Base-by-base conservation (phyloP, 2,113 vertebrate genomes). In the Chamaea fasciata region DNA sequence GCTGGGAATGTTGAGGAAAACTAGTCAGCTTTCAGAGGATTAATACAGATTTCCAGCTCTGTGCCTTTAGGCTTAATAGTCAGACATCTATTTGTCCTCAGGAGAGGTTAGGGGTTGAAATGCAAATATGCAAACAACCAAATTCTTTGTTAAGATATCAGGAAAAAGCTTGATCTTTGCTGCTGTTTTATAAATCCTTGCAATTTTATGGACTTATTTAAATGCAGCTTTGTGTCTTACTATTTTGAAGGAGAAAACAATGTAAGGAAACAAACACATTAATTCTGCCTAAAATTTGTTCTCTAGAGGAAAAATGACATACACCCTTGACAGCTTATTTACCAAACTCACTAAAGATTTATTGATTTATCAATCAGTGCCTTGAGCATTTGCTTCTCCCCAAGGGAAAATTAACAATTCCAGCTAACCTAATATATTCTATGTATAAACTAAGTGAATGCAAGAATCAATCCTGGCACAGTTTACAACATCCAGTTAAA, bases 311-410 rank as follows among this genome's bases (percentile, higher is more conserved):
- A 96, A 95, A 97, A 96, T 94, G 93, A 98, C 98, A 99, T 98
- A 97, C 97, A 94, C 95, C 97, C 97, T 98, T 99, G 99, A 99
- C 98, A 99, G 98, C 98, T 99, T 99, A 99, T 99, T 99, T 99
- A 99, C 98, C 98, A 98, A 98, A 98, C 98, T 98, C 98, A 98
- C 98, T 98, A 99, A 99, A 99, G 99, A 99, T 99, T 99, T 99
- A 99, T 99, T 98, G 99, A 99, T 99, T 99, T 99, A 99, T 99
- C 98, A 99, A 99, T 99, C 98, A 98, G 97, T 83, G 98, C 98
- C 98, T 96, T 91, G 23, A 98, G 98, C 98, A 76, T 96, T 98
- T 97, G 97, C 97, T 98, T 98, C 98, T 97, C 98, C 98, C 97
- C 94, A 96, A 98, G 96, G 97, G 98, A 97, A 97, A 98, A 97